Conservation (phyloP, 2,888 invertebrate genomes). For the Lasioglossum villosulum region DNA sequence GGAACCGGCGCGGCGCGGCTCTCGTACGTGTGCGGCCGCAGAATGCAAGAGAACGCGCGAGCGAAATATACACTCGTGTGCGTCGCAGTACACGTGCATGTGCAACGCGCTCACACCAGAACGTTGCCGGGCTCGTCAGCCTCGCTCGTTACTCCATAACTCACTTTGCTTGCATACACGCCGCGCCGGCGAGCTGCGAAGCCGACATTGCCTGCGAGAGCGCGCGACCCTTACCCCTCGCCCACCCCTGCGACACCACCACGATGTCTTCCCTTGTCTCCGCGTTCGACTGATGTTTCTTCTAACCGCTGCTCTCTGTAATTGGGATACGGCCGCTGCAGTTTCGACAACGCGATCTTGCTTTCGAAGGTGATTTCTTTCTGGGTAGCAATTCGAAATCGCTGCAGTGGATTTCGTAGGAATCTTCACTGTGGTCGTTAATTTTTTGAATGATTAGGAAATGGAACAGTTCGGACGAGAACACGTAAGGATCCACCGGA, state of each 20-base stretch:
- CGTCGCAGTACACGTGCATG: neutral
- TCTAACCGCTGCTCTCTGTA: constrained; percentile 1
- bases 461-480: neutral
- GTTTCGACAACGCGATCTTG: neutral
- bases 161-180: constrained; percentile 64
- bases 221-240: constrained; percentile 2
- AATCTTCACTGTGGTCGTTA: neutral
- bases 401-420: neutral
- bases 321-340: neutral
- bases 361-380: neutral
- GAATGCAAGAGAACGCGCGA: constrained; percentile 34
- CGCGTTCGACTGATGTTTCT: constrained; percentile 24
- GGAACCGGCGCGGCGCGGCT: constrained; percentile 18
- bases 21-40: constrained; percentile 40
- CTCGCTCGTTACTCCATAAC: constrained; percentile 70
- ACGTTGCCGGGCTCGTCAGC: constrained; percentile 59
- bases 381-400: neutral
- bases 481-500: neutral
- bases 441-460: neutral
- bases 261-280: neutral
- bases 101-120: constrained; percentile 23
- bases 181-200: constrained; percentile 24
- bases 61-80: neutral
- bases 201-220: neutral
- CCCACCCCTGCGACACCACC: neutral